Percentiles rank a stretch among this genome's conserved stretches.
Evolutionary conservation across 1,140 invertebrate genomes (phyloP).

Genomic region (Drosophila orosa): DNA sequence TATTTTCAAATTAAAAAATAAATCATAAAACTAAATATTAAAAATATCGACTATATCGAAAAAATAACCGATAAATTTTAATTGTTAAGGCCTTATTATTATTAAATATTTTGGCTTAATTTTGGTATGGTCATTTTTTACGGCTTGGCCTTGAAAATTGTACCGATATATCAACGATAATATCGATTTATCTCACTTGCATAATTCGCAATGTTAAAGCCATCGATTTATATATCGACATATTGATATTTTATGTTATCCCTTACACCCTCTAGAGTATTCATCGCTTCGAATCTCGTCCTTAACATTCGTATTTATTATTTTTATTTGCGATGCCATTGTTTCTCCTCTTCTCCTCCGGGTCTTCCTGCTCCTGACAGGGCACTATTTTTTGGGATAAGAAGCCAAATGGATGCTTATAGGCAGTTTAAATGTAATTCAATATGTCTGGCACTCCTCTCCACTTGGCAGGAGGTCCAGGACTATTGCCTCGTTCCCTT

Average conservation of each 20-base stretch:
- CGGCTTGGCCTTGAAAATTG: no score
- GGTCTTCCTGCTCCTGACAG: conserved; percentile 35
- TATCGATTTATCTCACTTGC: no score
- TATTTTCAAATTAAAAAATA: no score
- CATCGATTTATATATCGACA: no score
- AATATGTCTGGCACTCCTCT: conserved; percentile 62
- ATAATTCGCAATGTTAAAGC: no score
- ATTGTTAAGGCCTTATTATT: no score
- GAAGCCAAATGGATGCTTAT: conserved; percentile 56
- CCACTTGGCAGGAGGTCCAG: conserved; percentile 18
- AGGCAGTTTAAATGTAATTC: conserved; percentile 81
- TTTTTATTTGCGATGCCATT: conserved; percentile 8
- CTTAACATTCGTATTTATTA: neutral
- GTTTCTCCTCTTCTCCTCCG: conserved; percentile 26
- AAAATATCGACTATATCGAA: no score
- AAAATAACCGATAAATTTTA: no score
- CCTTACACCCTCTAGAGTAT: neutral
- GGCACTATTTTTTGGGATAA: conserved; percentile 51
- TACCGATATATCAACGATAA: no score
- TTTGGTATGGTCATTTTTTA: no score
- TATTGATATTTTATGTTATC: neutral
- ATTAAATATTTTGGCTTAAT: no score
- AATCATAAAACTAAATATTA: no score
- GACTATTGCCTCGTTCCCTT: neutral
- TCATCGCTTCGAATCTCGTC: accelerated